Percentiles rank a stretch among this genome's conserved stretches.
Conservation (phyloP, 2,888 invertebrate species). For the Xanthostigma xanthostigma region DNA sequence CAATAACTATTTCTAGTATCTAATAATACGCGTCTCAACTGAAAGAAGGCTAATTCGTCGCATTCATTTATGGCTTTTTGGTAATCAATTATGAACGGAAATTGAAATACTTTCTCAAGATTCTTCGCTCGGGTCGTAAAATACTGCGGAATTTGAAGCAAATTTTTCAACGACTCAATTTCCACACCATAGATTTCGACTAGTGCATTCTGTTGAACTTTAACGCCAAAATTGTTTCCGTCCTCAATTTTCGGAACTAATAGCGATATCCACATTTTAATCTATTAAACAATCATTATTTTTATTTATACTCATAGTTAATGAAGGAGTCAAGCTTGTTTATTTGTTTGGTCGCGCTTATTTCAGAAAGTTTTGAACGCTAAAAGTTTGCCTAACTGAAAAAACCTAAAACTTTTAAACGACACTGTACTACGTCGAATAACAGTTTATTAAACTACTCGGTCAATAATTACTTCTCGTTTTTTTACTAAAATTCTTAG, state of each 20-base stretch:
- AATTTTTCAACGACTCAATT: conserved; percentile 40
- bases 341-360: too few species aligned
- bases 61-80: conserved; percentile 72
- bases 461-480: too few species aligned
- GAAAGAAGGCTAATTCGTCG: conserved; percentile 86
- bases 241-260: conserved; percentile 46
- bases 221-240: conserved; percentile 48
- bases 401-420: too few species aligned
- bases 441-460: too few species aligned
- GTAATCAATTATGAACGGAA: conserved; percentile 80
- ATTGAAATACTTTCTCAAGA: conserved; percentile 30
- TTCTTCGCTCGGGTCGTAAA: conserved; percentile 39
- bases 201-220: conserved; percentile 43
- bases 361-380: too few species aligned
- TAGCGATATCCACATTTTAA: conserved; percentile 44
- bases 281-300: conserved; percentile 16
- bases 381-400: too few species aligned
- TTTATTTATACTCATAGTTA: conserved; percentile 27
- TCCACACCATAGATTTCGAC: conserved; percentile 40
- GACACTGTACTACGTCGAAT: too few species aligned
- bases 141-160: conserved; percentile 43
- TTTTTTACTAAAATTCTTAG: too few species aligned
- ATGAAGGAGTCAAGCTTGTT: conserved; percentile 37
- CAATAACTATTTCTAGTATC: conserved; percentile 72
- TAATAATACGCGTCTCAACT: conserved; percentile 56